Evolutionary conservation across 2,797 vertebrate genomes (phyloP).

Genomic region (Betta splendens): DNA sequence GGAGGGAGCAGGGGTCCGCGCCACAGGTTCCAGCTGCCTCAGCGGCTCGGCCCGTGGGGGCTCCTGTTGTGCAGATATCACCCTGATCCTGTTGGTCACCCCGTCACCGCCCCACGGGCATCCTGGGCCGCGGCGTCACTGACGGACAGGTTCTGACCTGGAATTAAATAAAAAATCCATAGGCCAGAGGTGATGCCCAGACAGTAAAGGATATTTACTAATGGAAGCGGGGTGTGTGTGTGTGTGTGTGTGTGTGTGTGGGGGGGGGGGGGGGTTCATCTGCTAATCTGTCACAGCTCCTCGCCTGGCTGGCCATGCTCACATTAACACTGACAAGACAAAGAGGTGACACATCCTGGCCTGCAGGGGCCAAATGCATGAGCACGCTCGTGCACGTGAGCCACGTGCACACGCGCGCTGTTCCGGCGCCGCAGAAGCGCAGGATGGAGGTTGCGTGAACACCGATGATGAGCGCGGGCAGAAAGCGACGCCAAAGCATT

Average conservation of each 20-base stretch:
- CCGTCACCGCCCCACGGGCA: constrained; percentile 41
- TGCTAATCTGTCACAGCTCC: constrained; percentile 76
- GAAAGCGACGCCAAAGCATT: constrained; percentile 79
- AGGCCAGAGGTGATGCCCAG: constrained; percentile 64
- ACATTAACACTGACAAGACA: constrained; percentile 82
- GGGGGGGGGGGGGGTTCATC: constrained; percentile 40
- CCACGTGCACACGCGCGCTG: constrained; percentile 13
- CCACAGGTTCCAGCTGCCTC: constrained; percentile 42
- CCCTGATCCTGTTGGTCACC: constrained; percentile 52
- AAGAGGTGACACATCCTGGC: constrained; percentile 77
- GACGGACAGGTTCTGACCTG: constrained; percentile 66
- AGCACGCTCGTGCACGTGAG: constrained; percentile 42
- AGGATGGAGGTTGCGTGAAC: too few species aligned
- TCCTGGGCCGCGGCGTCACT: constrained; percentile 36
- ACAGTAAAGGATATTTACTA: constrained; percentile 59
- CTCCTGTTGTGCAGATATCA: constrained; percentile 39
- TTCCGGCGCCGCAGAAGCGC: too few species aligned
- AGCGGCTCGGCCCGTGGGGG: constrained; percentile 38
- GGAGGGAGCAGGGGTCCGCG: constrained; percentile 8
- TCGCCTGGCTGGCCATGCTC: constrained; percentile 77
- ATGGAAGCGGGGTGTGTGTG: constrained; percentile 43
- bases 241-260: constrained; percentile 35
- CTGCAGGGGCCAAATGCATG: constrained; percentile 58
- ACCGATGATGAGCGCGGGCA: constrained; percentile 74
- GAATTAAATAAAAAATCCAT: constrained; percentile 73